Evolutionary conservation across 1,140 invertebrate species (phyloP).

Genomic region (Cecropterus lyciades): DNA sequence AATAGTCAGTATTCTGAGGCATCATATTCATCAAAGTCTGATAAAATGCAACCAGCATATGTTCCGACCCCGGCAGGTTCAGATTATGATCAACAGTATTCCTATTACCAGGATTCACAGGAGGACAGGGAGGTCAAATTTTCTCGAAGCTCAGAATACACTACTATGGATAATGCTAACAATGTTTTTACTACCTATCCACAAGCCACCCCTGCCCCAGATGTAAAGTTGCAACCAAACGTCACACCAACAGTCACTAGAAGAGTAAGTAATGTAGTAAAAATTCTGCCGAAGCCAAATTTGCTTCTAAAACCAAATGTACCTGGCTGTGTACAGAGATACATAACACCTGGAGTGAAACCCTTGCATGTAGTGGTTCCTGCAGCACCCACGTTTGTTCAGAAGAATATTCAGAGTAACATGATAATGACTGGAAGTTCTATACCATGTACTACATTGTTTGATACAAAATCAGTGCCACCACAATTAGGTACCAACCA

Average conservation of each 20-base stretch:
- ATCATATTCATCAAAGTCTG: slow-evolving; percentile 60
- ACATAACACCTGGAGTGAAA: slow-evolving; percentile 66
- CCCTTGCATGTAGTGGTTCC: slow-evolving; percentile 75
- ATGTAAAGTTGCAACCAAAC: slow-evolving; percentile 51
- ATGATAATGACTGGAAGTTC: slow-evolving; percentile 64
- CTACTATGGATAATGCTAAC: slow-evolving; percentile 54
- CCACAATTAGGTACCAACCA: slow-evolving; percentile 61
- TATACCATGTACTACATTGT: slow-evolving; percentile 47
- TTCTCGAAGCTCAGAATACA: slow-evolving; percentile 74
- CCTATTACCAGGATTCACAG: slow-evolving; percentile 60
- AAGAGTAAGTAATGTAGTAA: slow-evolving; percentile 55
- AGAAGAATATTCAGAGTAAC: slow-evolving; percentile 73
- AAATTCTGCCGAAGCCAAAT: slow-evolving; percentile 73
- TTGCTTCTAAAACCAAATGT: slow-evolving; percentile 70
- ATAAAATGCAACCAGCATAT: slow-evolving; percentile 66
- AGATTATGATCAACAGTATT: slow-evolving; percentile 66
- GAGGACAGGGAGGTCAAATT: slow-evolving; percentile 77
- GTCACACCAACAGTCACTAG: slow-evolving; percentile 51
- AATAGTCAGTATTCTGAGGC: slow-evolving; percentile 52
- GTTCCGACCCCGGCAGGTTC: slow-evolving; percentile 39
- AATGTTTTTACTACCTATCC: slow-evolving; percentile 65
- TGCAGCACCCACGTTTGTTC: slow-evolving; percentile 67
- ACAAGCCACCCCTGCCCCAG: slow-evolving; percentile 44
- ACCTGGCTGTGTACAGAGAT: slow-evolving; percentile 59
- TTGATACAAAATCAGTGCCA: slow-evolving; percentile 56